Base-by-base conservation (phyloP, 1,140 invertebrate species). In the Dufourea novaeangliae region DNA sequence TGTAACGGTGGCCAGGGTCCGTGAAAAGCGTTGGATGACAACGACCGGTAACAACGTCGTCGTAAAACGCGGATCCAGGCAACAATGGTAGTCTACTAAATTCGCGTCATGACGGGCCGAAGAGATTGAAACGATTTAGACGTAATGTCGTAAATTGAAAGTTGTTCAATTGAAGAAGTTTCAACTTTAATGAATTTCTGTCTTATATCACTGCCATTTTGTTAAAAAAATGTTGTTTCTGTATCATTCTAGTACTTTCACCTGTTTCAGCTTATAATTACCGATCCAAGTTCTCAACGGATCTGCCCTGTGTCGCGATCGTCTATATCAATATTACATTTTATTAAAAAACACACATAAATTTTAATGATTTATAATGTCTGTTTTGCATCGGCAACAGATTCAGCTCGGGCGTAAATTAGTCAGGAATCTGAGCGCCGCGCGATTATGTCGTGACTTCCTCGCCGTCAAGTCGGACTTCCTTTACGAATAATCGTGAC, bases 341-440 rank as follows among this genome's bases (percentile, higher is more conserved):
- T n/a, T n/a, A n/a, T n/a, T n/a, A n/a, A n/a, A n/a, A n/a, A n/a
- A n/a, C n/a, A n/a, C n/a, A n/a, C n/a, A n/a, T n/a, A n/a, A n/a
- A n/a, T n/a, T n/a, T n/a, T n/a, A n/a, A n/a, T n/a, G n/a, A n/a
- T n/a, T n/a, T n/a, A n/a, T n/a, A n/a, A n/a, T n/a, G n/a, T n/a
- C n/a, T n/a, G n/a, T 12, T 14, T 17, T 1, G 5, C 54, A 14
- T 14, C 20, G 25, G 12, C n/a, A 25, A 70, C 25, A 14, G 20
- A 70, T 57, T 29, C 25, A 70, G n/a, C 25, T 32, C 37, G 34
- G 17, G 27, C 39, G n/a, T 22, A 32, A 59, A 59, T 59, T 39
- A 64, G 25, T 17, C 17, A 64, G 62, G 52, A 54, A 57, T 57
- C 34, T 10, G 52, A 27, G 17, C 67, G 34, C 32, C 39, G 29